Evolutionary conservation across 2,888 invertebrate genomes (phyloP), one percentile per base, ranked within the genome.

Genomic region (Sclerodermus sp.): DNA sequence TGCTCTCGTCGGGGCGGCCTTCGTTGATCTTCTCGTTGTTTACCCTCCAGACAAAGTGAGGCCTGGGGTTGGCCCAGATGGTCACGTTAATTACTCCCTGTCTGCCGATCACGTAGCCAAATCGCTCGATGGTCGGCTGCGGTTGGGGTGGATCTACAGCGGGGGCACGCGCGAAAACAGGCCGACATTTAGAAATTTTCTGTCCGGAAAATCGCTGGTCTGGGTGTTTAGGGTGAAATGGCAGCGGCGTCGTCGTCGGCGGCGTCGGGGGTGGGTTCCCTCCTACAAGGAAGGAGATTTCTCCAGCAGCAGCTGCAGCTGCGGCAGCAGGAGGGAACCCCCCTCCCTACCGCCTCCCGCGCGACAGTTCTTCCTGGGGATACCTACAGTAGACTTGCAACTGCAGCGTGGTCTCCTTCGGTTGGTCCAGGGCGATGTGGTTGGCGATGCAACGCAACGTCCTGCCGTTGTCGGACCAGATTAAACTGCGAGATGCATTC

Each of bases 61-160:
- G 91, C 43, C 80, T 79, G 0, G 92, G 91, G 77, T 89, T 87
- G 12, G 90, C 84, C 2, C 85, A 81, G 18, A 91, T 82, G 1
- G 87, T 87, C n/a, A 91, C 84, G 57, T 86, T 87, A 45, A 92
- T 84, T 1, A 83, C 80, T 1, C 89, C 91, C n/a, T 85, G 83
- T 36, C 84, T 83, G 3, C 88, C 89, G 55, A 91, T 79, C 53
- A 87, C 87, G 52, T 88, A 84, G 0, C 90, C 91, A 72, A 90
- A 91, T 49, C 87, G 86, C 31, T 87, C 85, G 51, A 85, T 82
- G 15, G 55, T 57, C 0, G 81, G 78, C 10, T 85, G 82, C 0
- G 83, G 82, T 29, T 81, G 79, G 0, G 90, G 90, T 0, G 85
- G 81, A 77, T 87, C 91, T 90, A 76, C 1, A 63, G 44, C 47